These are phyloP conservation scores for Xenus cinereus DNA, from an alignment of 2,113 vertebrate species.

Conservation along the genomic window DNA sequence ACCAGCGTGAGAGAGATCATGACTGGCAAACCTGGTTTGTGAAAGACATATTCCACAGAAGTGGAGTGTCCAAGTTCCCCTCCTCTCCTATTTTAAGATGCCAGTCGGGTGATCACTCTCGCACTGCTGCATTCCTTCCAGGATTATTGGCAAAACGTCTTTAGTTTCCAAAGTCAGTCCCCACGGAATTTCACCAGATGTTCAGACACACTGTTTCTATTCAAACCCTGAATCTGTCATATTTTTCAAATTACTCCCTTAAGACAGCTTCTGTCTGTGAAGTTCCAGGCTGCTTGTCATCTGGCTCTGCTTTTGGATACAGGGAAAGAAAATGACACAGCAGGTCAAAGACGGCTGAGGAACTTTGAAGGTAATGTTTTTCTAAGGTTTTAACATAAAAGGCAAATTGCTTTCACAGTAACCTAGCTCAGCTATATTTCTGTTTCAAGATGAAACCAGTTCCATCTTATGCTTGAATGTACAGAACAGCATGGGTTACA, in stretches of 20 bases:
- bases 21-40: not conserved
- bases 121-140: not conserved
- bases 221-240: not conserved
- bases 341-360: not conserved
- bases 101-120: not conserved
- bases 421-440: not conserved
- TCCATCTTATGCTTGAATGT: not conserved
- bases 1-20: not conserved
- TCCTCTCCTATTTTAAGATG: not conserved
- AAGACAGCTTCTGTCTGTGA: not conserved
- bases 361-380: not conserved
- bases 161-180: not conserved
- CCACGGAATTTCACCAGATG: not conserved
- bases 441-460: not conserved
- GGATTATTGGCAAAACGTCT: not conserved
- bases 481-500: rapidly evolving
- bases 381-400: not conserved
- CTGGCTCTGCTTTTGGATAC: not conserved
- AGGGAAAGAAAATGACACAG: not conserved
- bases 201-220: not conserved
- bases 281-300: not conserved
- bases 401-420: not conserved
- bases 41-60: not conserved
- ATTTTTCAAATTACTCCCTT: not conserved
- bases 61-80: not conserved